Conservation (phyloP, 2,113 vertebrate species). For the Rhinopomastus cyanomelas region DNA sequence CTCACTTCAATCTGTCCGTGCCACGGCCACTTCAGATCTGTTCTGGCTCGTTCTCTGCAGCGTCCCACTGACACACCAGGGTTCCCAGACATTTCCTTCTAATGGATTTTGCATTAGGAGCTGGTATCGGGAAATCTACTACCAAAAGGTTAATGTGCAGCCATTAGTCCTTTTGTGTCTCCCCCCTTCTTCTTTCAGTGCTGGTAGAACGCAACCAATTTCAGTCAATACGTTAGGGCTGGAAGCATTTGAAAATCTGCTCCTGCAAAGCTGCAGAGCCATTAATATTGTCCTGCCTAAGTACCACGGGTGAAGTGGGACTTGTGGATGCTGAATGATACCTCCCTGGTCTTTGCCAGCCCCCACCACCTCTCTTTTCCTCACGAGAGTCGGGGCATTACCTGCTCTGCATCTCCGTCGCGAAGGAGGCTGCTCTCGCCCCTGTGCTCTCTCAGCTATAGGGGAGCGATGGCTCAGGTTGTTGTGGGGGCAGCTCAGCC, state of each 20-base stretch:
- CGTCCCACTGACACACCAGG: background rate
- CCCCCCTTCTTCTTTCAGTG: background rate
- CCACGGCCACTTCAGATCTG: background rate
- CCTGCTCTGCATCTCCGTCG: background rate
- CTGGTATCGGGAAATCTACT: constrained; percentile 51
- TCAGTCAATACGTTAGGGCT: constrained; percentile 20
- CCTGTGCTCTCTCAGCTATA: background rate
- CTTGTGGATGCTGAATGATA: background rate
- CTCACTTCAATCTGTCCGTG: background rate
- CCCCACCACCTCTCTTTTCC: background rate
- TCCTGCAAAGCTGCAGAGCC: background rate
- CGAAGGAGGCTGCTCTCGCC: background rate
- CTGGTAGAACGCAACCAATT: constrained; percentile 44
- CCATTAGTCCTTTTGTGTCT: constrained; percentile 7
- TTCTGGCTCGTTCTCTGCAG: background rate
- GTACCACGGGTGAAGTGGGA: background rate
- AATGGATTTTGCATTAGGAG: constrained; percentile 55
- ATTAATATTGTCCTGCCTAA: background rate
- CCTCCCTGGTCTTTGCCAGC: background rate
- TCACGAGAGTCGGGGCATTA: fast-evolving
- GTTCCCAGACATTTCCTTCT: constrained; percentile 18
- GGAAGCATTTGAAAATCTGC: constrained; percentile 9
- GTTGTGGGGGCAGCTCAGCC: background rate
- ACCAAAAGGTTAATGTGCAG: constrained; percentile 65
- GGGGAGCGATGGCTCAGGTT: background rate